Percentiles rank a stretch among this genome's conserved stretches.
Conservation (phyloP, 2,797 vertebrate species). For the Echiichthys vipera region DNA sequence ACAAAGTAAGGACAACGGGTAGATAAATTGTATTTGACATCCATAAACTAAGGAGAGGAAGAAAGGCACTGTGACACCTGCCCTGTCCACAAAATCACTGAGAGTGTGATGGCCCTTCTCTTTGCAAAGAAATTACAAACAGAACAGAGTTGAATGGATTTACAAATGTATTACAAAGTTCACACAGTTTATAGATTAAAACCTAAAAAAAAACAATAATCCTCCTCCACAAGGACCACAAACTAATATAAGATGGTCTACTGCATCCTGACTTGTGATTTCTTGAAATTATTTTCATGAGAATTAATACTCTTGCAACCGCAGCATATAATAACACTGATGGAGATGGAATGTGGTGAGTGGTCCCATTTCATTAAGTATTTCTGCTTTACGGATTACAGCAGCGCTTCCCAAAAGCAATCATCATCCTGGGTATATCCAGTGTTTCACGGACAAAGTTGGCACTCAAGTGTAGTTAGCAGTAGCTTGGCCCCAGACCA, state of each 20-base stretch:
- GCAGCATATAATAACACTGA: conserved; percentile 16
- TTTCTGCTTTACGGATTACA: conserved; percentile 46
- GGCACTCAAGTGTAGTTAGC: conserved; percentile 35
- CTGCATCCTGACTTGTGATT: conserved; percentile 8
- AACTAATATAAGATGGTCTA: not conserved
- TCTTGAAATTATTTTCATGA: conserved; percentile 31
- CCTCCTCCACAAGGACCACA: not conserved
- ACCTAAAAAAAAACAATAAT: no score
- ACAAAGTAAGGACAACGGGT: not conserved
- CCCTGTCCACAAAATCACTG: not conserved
- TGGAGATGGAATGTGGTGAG: conserved; percentile 40
- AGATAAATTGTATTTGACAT: not conserved
- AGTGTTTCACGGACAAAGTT: conserved; percentile 33
- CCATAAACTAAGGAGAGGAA: not conserved
- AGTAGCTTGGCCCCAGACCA: conserved; percentile 47
- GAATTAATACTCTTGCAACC: conserved; percentile 17
- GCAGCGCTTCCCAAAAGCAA: conserved; percentile 26
- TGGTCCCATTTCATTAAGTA: conserved; percentile 42
- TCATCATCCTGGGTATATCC: conserved; percentile 32
- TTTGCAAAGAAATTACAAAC: no score
- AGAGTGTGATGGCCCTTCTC: no score
- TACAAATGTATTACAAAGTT: not conserved
- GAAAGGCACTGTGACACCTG: not conserved
- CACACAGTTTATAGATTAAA: not conserved
- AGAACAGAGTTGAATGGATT: not conserved